Evolutionary conservation across 1,140 invertebrate species (phyloP), one percentile per base, ranked within the genome.

Genomic region (Goniozus legneri): DNA sequence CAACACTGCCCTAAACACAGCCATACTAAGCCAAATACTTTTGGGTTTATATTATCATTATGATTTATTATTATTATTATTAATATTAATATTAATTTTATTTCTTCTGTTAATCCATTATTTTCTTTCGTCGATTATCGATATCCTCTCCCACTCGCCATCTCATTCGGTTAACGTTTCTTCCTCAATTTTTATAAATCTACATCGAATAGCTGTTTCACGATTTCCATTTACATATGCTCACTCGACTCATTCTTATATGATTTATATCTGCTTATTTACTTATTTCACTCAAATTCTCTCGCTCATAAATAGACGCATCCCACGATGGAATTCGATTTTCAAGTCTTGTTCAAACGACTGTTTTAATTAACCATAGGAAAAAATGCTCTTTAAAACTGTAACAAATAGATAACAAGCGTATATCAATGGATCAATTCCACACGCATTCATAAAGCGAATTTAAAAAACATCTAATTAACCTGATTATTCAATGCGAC

Each of bases 1-100:
- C 67, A 69, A 65, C 65, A 69, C 64, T 69, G 67, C 58, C 61
- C 60, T 71, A 70, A 60, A 71, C 71, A 73, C 71, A 73, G 71
- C 69, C 71, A 73, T 73, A 64, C 69, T 70, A 73, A 72, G 64
- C 69, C 67, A 73, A 73, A 71, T 73, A 73, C 68, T 71, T 71
- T 69, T 71, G 62, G 68, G 60, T 69, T 69, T 54, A n/a, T n/a
- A n/a, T 52, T 47, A 54, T 66, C 53, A 42, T 67, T 27, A 27
- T 27, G 24, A 27, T 46, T 37, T 41, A n/a, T 61, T 60, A 62
- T 55, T 42, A 56, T 62, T 51, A 65, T 31, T 45, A 31, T 19
- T 38, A 18, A 13, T 56, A 49, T 62, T 24, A 43, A 50, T 56
- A 42, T 34, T 52, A n/a, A 52, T 43, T 47, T 59, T 40, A 49